Base-by-base conservation (phyloP, 2,888 invertebrate genomes). In the Xanthorhoe designata region DNA sequence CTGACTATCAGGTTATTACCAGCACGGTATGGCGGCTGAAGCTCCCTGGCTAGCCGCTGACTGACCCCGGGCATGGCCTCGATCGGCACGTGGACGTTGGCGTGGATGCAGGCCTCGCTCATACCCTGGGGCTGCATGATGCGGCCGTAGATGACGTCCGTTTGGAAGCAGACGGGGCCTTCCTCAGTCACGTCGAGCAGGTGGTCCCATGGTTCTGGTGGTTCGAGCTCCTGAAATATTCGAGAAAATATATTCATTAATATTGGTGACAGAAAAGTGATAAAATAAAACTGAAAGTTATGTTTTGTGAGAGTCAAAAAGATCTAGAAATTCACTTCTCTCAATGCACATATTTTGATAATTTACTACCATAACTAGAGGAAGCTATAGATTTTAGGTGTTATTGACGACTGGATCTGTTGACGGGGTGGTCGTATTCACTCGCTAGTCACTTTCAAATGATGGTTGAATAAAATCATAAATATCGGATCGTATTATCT, bases 121-220 rank as follows among this genome's bases (percentile, higher is more conserved):
- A 84, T 81, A 42, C 74, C 72, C n/a, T 69, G 72, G 2, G 83
- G 78, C 66, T 74, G 69, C 83, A 84, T 82, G 8, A 91, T 59
- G 0, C 66, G 69, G 0, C 84, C 84, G 75, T 92, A 92, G 38
- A 92, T 70, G 15, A 91, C 81, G 74, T 94, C 94, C 1, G 88
- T 83, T 79, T 96, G 96, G 0, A 94, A 94, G 76, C 96, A 96
- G 9, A 94, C 88, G 0, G 95, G 92, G 0, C 95, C 93, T 71
- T 95, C 95, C 2, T 88, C 84, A 1, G 91, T 92, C 0, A 96
- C 96, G 69, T 95, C 90, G 66, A 90, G 88, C 0, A 89, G 81
- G 0, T 89, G 91, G 0, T 81, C 69, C 95, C 95, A 95, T 0
- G 91, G 85, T 1, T 89, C 86, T 2, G 90, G 75, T 1, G 94